These are phyloP conservation scores for Lepidochitona cinerea DNA, from an alignment of 2,888 invertebrate genomes.

Conservation along the genomic window DNA sequence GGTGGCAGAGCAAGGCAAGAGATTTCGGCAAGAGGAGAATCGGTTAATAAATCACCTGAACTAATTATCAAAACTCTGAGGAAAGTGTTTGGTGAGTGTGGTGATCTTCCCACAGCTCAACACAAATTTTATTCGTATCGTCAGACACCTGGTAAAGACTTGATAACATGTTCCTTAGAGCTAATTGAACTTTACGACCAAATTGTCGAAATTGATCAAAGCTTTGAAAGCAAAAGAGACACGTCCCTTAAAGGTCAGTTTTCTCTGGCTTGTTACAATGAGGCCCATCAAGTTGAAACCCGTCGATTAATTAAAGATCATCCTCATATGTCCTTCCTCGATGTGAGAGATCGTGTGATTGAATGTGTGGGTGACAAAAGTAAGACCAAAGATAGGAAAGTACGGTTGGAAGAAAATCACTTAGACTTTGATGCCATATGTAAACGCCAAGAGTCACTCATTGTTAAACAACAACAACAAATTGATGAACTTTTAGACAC, in stretches of 20 bases:
- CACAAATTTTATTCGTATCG: constrained; percentile 6
- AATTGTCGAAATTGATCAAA: constrained; percentile 1
- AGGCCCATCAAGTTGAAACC: not conserved
- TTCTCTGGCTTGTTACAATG: constrained; percentile 6
- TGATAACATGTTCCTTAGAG: constrained; percentile 6
- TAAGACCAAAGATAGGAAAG: not conserved
- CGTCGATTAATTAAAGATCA: constrained; percentile 3
- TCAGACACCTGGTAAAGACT: constrained; percentile 7
- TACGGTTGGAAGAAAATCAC: not conserved
- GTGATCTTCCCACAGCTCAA: constrained; percentile 9
- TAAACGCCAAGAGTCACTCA: not conserved
- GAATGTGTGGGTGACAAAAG: not conserved
- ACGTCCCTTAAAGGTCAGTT: constrained; percentile 8
- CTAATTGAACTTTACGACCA: constrained; percentile 14
- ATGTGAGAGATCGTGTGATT: constrained; percentile 7
- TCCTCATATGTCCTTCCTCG: constrained; percentile 5
- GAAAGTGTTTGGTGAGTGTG: constrained; percentile 14
- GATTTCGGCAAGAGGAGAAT: constrained; percentile 9
- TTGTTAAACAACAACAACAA: not conserved
- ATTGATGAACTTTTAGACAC: not conserved
- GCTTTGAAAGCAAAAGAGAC: not conserved
- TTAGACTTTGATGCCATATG: not conserved
- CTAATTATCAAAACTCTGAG: constrained; percentile 2
- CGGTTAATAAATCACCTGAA: constrained; percentile 4
- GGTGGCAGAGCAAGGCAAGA: constrained; percentile 15